Evolutionary conservation across 2,113 vertebrate genomes (phyloP), one percentile per base, ranked within the genome.

Genomic region (Spilogale gracilis): DNA sequence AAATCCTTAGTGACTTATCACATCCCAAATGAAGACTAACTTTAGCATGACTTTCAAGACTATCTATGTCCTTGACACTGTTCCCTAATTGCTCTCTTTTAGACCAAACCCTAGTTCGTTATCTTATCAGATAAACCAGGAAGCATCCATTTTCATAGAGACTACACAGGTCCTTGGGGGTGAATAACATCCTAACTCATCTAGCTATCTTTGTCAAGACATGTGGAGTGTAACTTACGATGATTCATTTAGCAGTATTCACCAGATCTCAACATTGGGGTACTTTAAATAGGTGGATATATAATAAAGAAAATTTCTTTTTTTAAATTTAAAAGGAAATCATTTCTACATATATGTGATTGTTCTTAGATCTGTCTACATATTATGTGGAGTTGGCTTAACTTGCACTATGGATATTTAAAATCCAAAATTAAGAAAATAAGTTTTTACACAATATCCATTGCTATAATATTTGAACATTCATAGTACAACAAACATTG

Each of bases 291-390:
- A 27, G 60, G 1, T 25, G 13, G 20, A 6, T 2, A 54, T 89
- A 92, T 18, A 80, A 80, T 25, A 93, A 60, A 38, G 61, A 71
- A 96, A 94, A 38, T 85, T n/a, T 71, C 32, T 82, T 65, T 20
- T 74, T 85, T 17, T 52, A 52, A 74, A 61, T 74, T 82, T 56
- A 61, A 56, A 74, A 60, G 43, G 73, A 94, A 94, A 58, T 73
- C 2, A 60, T 94, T 94, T 94, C 7, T 69, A 2, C 16, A 48
- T 9, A 67, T 85, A 11, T 20, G 11, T 54, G 89, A 82, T 86
- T 95, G 32, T 67, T 69, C 54, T 94, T 86, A 93, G 32, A 93
- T 76, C 43, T 90, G 17, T 45, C 56, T 18, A 74, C 7, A 18
- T 61, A 61, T 81, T 21, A 14, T 43, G 9, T 69, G 13, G 27